Evolutionary conservation across 2,888 invertebrate genomes (phyloP), one percentile per base, ranked within the genome.

Genomic region (Carcina quercana): DNA sequence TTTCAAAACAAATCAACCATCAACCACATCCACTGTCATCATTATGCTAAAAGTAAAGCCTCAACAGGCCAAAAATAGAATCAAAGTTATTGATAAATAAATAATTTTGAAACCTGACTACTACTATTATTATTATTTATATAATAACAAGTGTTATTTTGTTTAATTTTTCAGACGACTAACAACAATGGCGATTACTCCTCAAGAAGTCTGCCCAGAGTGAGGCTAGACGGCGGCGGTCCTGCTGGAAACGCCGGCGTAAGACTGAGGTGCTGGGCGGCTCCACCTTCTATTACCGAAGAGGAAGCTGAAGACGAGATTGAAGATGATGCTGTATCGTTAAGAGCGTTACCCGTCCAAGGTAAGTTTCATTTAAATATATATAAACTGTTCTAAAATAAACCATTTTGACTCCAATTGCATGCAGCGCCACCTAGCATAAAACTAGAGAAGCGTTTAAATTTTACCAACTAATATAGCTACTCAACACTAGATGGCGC

Each of bases 221-320:
- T 91, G 28, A 85, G 92, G 32, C 72, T 92, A 42, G 92, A 92
- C 62, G 89, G 88, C 13, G 90, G 91, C 1, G 90, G 91, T 1
- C 85, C 86, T 37, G 63, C 72, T 67, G 89, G 49, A 61, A 87
- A 67, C 67, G 87, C 60, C 70, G 91, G 91, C 55, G 87, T 87
- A 34, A 72, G 87, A 38, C 71, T 86, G 14, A 75, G 88, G 22
- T 86, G 86, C 49, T 83, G 89, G 69, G 87, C 87, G 15, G 88
- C 88, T 5, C 89, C 90, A 3, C 89, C 90, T 1, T 88, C 89
- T 13, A 86, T 89, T 40, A 87, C 89, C 29, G 89, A 89, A 53
- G 90, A 90, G 64, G 89, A 89, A 47, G 85, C 87, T 17, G 88
- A 87, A 38, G 87, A 86, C 35, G 85, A 87, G 38, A 80, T 86